phyloP scores from a whole-genome alignment of 2,113 vertebrate species.

The Ictalurus punctatus region DNA sequence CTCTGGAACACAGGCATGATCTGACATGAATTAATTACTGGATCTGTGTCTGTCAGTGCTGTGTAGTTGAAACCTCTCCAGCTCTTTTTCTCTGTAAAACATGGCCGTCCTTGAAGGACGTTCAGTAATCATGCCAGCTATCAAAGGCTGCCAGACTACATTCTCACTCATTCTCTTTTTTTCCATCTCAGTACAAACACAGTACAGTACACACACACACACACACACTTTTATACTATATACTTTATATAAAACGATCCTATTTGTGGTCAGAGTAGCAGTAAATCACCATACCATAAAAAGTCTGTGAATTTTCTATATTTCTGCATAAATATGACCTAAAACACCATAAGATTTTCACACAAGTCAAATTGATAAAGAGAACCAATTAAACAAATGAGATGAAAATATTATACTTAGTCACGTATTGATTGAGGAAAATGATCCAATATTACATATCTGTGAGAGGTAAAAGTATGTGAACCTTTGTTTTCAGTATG shows the following conservation, averaged over 20 bases:
- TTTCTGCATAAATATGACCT: no score
- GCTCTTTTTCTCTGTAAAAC: conserved; percentile 17
- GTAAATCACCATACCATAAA: background rate
- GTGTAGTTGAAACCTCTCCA: conserved; percentile 6
- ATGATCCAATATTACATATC: no score
- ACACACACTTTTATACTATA: background rate
- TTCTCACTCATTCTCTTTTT: conserved; percentile 6
- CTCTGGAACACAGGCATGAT: background rate
- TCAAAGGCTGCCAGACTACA: conserved; percentile 21
- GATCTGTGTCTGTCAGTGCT: background rate
- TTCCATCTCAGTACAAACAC: conserved; percentile 19
- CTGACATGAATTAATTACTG: background rate
- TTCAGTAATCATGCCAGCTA: conserved; percentile 22
- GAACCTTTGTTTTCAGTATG: no score
- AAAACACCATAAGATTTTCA: no score
- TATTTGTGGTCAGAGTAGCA: background rate
- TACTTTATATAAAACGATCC: background rate
- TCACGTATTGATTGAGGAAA: no score
- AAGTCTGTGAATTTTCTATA: no score
- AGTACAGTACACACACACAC: conserved; percentile 4
- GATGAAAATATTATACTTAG: no score
- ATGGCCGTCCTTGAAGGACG: conserved; percentile 12
- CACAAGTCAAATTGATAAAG: no score
- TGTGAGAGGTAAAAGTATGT: no score
- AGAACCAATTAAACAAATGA: no score